Base-by-base conservation (phyloP, 2,888 invertebrate genomes). In the Cantharis rustica region DNA sequence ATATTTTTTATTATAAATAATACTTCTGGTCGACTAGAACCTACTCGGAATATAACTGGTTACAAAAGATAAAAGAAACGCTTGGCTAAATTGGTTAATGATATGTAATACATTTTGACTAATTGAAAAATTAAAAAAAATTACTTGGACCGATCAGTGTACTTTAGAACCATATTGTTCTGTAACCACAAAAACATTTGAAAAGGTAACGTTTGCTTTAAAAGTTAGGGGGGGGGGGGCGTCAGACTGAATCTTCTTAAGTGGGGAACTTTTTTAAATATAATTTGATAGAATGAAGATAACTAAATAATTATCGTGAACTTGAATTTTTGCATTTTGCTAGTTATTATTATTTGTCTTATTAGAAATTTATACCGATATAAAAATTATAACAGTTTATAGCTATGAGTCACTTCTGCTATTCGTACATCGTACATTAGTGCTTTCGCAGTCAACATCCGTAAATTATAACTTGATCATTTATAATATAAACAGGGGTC, bases 361-460 rank as follows among this genome's bases (percentile, higher is more conserved):
- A 64, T 64, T 15, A 16, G n/a, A 5, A 64, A 64, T 64, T 64
- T 16, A 17, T 16, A 64, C 16, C 64, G 16, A 64, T 16, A 20
- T 64, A 64, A 20, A 16, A 20, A 64, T 16, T 17, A 64, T 64
- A 64, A 20, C 64, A 47, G 63, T 77, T 77, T 75, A 77, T 72
- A 75, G 77, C 66, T 72, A 75, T 75, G 75, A 78, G 75, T 78
- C 78, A 75, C 73, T 75, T 75, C 78, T 78, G 75, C 47, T n/a
- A 71, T 70, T 71, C 75, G 73, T 78, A 68, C 72, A 69, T 74
- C 75, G 71, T 78, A 63, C 73, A 69, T 75, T 77, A 75, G 75
- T 75, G 77, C 70, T 73, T 61, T 71, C n/a, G 63, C 76, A 74
- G 31, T 72, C 77, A 75, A 77, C 77, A 77, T 77, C 77, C 77